Evolutionary conservation across 2,797 vertebrate genomes (phyloP), one percentile per base, ranked within the genome.

Genomic region (Rhabdophis nuchalis): DNA sequence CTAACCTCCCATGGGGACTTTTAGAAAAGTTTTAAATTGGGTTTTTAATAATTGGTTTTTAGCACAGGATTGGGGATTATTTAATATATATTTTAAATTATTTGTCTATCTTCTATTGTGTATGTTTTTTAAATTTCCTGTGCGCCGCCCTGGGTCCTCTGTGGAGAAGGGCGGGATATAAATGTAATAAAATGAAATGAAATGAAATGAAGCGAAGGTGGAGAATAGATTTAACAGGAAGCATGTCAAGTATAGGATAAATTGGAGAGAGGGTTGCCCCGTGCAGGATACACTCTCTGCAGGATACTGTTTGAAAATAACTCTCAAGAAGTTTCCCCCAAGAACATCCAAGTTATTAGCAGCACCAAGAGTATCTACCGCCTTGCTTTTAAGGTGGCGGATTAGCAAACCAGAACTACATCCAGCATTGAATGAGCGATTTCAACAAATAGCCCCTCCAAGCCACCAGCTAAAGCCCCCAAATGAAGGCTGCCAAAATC

Each of bases 381-480:
- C 32, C 32, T 56, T 56, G 36, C 36, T 90, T 60, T 14, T 85
- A 64, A 88, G 11, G 25, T 29, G 64, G 27, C 50, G 14, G 58
- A 36, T 85, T 90, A 90, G 82, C 89, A 87, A 57, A 56, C 57
- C 56, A 36, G 52, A 20, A 50, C 54, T 29, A 60, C 57, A 52
- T 25, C 86, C 89, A 60, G 57, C 12, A 46, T n/a, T 56, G 25
- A 90, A 92, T 16, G 13, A 93, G 52, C 3, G 56, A 86, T 90
- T 92, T 90, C 68, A 88, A 88, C 57, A 88, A 54, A 25, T 41
- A 52, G 64, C 52, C 57, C 89, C 86, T 53, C 57, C 87, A 86
- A 85, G 29, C 93, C 89, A 93, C 85, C 90, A 85, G 85, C 57
- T n/a, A 52, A 93, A 90, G 90, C 89, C 91, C 90, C 89, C 85